Evolutionary conservation across 2,888 invertebrate genomes (phyloP).

Genomic region (Plebejus melissa): DNA sequence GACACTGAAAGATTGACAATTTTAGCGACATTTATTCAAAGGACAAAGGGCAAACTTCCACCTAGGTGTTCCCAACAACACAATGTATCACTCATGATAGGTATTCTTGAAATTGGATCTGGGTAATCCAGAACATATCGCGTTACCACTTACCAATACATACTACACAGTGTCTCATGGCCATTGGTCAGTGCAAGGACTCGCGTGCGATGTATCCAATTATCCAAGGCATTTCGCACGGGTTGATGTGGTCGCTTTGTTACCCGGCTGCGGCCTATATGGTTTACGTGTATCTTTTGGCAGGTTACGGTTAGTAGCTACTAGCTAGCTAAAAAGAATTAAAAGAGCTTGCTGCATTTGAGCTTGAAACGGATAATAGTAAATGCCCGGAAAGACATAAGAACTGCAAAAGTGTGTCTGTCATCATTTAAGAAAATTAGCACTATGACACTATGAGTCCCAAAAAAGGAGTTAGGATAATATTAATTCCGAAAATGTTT

Average conservation of each 20-base stretch:
- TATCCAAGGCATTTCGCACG: background rate
- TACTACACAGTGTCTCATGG: background rate
- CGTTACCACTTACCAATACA: background rate
- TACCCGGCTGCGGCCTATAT: background rate
- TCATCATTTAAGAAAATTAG: no score
- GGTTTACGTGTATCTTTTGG: background rate
- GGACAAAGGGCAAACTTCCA: no score
- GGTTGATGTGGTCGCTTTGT: background rate
- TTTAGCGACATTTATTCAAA: no score
- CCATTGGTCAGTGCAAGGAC: background rate
- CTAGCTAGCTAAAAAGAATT: no score
- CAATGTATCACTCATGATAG: background rate
- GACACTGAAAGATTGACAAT: no score
- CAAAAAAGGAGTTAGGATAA: no score
- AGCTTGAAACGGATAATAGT: no score
- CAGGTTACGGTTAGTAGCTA: background rate
- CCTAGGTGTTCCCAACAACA: background rate
- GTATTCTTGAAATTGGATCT: conserved; percentile 5
- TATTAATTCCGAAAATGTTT: no score
- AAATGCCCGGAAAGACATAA: no score
- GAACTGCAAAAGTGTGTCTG: no score
- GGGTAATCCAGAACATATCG: background rate
- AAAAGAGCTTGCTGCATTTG: no score
- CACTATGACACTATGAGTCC: no score
- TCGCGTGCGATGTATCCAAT: background rate